phyloP scores from a whole-genome alignment of 1,140 invertebrate genomes.

The Calycopis cecrops region DNA sequence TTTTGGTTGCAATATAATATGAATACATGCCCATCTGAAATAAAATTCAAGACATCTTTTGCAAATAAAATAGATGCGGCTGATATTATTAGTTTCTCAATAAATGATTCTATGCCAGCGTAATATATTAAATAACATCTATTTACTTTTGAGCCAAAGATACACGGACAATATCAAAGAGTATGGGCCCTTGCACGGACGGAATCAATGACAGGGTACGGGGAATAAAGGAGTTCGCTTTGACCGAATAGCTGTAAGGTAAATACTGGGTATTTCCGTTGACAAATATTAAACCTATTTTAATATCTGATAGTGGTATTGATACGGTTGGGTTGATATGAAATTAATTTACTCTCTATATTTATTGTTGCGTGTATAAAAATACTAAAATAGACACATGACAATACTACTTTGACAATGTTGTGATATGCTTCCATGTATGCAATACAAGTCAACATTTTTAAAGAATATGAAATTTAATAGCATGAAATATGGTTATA shows the following conservation, averaged over 20 bases:
- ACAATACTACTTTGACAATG: too few species aligned
- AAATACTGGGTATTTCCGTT: constrained; percentile 52
- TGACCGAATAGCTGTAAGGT: constrained; percentile 45
- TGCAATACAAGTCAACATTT: too few species aligned
- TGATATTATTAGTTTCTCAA: constrained; percentile 7
- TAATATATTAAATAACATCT: constrained; percentile 25
- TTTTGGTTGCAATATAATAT: too few species aligned
- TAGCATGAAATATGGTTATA: too few species aligned
- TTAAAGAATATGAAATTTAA: too few species aligned
- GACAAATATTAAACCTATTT: constrained; percentile 50
- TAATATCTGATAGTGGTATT: constrained; percentile 15
- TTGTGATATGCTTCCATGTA: too few species aligned
- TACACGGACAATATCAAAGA: constrained; percentile 26
- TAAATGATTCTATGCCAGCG: constrained; percentile 9
- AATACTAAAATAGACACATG: too few species aligned
- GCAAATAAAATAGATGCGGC: constrained; percentile 2
- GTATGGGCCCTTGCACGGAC: constrained; percentile 17
- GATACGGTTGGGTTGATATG: background rate
- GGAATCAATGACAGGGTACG: constrained; percentile 1
- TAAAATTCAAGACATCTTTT: constrained; percentile 3
- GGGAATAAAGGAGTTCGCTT: constrained; percentile 50
- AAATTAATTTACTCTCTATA: background rate
- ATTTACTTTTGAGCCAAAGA: constrained; percentile 20
- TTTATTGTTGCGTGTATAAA: background rate
- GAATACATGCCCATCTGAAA: too few species aligned